Base-by-base conservation (phyloP, 2,797 vertebrate genomes). In the Ctenochaetus hawaiiensis region DNA sequence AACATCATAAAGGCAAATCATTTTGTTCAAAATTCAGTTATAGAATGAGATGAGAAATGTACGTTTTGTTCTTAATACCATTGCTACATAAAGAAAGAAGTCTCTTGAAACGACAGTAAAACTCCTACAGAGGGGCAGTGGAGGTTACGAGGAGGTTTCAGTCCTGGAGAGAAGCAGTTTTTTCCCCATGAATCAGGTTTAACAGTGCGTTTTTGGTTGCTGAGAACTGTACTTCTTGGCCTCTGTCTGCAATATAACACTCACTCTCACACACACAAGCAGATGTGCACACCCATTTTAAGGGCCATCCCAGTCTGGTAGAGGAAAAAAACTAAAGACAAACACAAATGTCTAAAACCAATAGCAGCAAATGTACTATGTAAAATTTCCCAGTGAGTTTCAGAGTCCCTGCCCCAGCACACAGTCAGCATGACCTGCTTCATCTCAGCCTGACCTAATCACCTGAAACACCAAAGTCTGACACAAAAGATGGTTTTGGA, bases 291-390 rank as follows among this genome's bases (percentile, higher is more conserved):
- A 83, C 51, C n/a, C 71, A 68, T 56, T 57, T 69, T 53, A 65
- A 74, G 56, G 80, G 70, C 52, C 75, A 80, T 76, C 64, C 53
- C 59, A 58, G 59, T 77, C 75, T 80, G 84, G 61, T 72, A 49
- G 56, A 71, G 63, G 69, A 58, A 77, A 60, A 51, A 82, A 86
- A 75, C 67, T 65, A 63, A 85, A 81, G 79, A 90, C 72, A 77
- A 72, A 89, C 56, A 63, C 72, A 54, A 78, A 73, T 79, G 86
- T 91, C 87, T 78, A 85, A 89, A 92, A 91, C 78, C 91, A 82
- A 80, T 95, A 95, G 94, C 95, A 96, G 95, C 93, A 94, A 89
- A 90, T 90, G 75, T 73, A 84, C 82, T 86, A 66, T 87, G 72
- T 82, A 80, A 75, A 78, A 81, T 87, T 86, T 87, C 87, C 87